Evolutionary conservation across 2,888 invertebrate species (phyloP).

Genomic region (Erannis defoliaria): DNA sequence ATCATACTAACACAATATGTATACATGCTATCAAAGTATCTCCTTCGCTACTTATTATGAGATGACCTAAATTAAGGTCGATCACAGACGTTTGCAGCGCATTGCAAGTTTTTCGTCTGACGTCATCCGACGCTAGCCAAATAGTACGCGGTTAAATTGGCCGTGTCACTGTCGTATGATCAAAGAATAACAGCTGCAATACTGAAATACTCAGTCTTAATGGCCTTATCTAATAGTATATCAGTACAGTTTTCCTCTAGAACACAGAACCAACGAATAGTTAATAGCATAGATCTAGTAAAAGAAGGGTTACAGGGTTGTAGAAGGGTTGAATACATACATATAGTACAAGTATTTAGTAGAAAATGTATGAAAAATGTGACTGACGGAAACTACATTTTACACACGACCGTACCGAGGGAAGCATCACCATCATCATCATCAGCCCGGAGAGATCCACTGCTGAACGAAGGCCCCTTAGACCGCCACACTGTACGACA

Average conservation of each 20-base stretch:
- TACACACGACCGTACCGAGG: no score
- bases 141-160: constrained; percentile 20
- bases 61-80: constrained; percentile 28
- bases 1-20: background rate
- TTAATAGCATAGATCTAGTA: no score
- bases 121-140: constrained; percentile 16
- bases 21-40: background rate
- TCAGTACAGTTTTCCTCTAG: background rate
- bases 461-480: no score
- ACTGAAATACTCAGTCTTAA: background rate
- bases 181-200: constrained; percentile 9
- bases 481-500: no score
- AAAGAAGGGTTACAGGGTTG: no score
- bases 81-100: constrained; percentile 14
- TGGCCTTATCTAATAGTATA: background rate
- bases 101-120: constrained; percentile 19
- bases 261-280: no score
- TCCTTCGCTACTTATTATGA: constrained; percentile 4
- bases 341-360: no score
- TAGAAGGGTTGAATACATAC: no score
- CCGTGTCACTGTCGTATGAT: constrained; percentile 12
- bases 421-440: no score
- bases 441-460: no score
- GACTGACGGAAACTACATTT: no score
- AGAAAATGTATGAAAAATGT: no score